These are phyloP conservation scores for Gobiocypris rarus DNA, from an alignment of 2,113 vertebrate genomes.

Conservation along the genomic window DNA sequence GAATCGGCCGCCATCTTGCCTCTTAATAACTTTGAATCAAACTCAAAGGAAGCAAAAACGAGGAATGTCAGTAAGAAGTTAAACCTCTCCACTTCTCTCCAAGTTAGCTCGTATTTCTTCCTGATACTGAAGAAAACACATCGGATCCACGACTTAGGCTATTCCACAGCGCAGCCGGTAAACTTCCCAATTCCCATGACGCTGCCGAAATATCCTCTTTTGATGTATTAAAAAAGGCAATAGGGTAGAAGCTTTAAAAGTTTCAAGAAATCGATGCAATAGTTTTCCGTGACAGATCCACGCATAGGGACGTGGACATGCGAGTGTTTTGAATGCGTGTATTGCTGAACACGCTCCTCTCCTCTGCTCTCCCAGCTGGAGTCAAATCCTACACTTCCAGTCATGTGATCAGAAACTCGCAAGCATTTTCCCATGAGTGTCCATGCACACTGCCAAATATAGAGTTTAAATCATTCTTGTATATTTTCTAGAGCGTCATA, in stretches of 20 bases:
- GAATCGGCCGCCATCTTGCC: slow-evolving; percentile 69
- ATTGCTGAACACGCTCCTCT: slow-evolving; percentile 33
- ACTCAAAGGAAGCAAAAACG: slow-evolving; percentile 57
- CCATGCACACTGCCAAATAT: slow-evolving; percentile 42
- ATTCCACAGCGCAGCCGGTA: slow-evolving; percentile 47
- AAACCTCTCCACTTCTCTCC: slow-evolving; percentile 29
- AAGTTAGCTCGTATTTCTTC: slow-evolving; percentile 30
- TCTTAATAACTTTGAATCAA: slow-evolving; percentile 64
- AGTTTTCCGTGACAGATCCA: background rate
- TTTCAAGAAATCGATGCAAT: background rate
- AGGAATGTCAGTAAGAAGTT: slow-evolving; percentile 44
- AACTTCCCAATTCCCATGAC: slow-evolving; percentile 53
- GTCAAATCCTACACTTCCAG: slow-evolving; percentile 60
- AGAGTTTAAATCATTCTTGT: slow-evolving; percentile 14
- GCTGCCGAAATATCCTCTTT: slow-evolving; percentile 22
- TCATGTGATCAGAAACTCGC: slow-evolving; percentile 63
- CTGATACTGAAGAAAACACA: slow-evolving; percentile 18
- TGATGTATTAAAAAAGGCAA: slow-evolving; percentile 14
- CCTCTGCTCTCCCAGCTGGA: slow-evolving; percentile 42
- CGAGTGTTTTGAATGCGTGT: slow-evolving; percentile 36
- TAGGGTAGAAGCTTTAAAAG: background rate
- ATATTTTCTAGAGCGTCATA: background rate
- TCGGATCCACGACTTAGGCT: slow-evolving; percentile 8
- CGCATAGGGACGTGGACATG: background rate
- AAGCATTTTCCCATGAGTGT: slow-evolving; percentile 41